These are phyloP conservation scores for Andrena bicolor DNA, from an alignment of 2,888 invertebrate genomes.

Conservation along the genomic window DNA sequence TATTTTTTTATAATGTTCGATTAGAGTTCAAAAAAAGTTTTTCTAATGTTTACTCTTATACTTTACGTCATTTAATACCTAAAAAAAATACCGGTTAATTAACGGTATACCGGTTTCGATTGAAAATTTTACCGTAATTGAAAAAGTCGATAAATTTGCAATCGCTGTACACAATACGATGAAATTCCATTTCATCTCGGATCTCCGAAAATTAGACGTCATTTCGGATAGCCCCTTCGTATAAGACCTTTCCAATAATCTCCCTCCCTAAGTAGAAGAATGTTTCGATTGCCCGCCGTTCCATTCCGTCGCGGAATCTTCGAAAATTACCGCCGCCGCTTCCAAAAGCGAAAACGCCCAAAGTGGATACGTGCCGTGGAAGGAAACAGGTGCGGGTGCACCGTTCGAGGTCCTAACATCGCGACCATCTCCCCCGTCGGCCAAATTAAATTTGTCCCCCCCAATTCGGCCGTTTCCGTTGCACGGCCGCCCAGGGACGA, in stretches of 20 bases:
- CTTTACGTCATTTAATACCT: too few relatives aligned
- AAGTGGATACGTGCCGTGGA: conserved; percentile 35
- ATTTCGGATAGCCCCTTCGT: background rate
- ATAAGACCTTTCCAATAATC: conserved; percentile 5
- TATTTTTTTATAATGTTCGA: too few relatives aligned
- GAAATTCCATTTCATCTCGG: background rate
- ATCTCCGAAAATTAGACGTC: background rate
- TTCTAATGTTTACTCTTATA: too few relatives aligned
- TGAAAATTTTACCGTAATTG: too few relatives aligned
- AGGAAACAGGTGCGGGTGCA: conserved; percentile 44
- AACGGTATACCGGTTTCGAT: too few relatives aligned
- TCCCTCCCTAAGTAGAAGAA: background rate
- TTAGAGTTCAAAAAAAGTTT: too few relatives aligned
- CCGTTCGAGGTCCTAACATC: conserved; percentile 32
- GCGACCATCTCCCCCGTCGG: conserved; percentile 51
- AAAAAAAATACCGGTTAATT: too few relatives aligned
- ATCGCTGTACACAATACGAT: too few relatives aligned
- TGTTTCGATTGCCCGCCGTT: background rate
- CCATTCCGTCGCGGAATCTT: background rate
- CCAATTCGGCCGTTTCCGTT: conserved; percentile 77
- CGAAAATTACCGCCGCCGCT: background rate
- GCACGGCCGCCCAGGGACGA: conserved; percentile 65
- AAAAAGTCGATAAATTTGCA: too few relatives aligned
- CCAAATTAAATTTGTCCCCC: conserved; percentile 78
- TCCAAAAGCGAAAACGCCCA: conserved; percentile 5